Conservation (phyloP, 2,888 invertebrate genomes). For the Phortica magna region DNA sequence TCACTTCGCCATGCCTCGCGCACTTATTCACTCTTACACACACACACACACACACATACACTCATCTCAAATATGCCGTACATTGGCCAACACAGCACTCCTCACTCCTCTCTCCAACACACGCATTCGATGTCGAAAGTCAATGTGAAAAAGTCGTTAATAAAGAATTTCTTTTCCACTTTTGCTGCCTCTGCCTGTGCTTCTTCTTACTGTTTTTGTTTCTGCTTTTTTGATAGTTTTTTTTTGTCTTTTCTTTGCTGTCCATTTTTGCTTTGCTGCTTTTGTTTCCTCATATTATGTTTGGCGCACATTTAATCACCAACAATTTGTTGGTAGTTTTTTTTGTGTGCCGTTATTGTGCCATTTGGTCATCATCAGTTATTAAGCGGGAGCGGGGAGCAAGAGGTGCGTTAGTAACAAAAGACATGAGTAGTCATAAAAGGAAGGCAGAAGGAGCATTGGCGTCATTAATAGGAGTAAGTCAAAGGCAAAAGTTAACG, state of each 20-base stretch:
- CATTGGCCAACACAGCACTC: too few relatives aligned
- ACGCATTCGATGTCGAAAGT: slow-evolving; percentile 1
- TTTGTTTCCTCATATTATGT: neutral
- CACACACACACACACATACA: too few relatives aligned
- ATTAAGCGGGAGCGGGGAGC: neutral
- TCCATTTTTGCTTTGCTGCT: neutral
- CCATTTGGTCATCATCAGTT: neutral
- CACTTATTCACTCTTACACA: too few relatives aligned
- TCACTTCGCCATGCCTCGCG: too few relatives aligned
- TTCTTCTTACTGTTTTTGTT: neutral
- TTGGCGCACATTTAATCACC: neutral
- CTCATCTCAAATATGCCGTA: too few relatives aligned
- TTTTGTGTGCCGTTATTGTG: neutral
- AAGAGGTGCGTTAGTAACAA: too few relatives aligned
- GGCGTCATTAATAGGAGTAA: neutral
- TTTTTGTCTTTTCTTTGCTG: neutral
- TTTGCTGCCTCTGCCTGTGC: neutral
- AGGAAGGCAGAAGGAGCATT: neutral
- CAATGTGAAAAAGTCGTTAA: slow-evolving; percentile 12
- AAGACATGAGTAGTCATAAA: too few relatives aligned
- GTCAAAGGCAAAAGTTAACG: too few relatives aligned
- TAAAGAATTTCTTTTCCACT: neutral
- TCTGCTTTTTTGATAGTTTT: neutral
- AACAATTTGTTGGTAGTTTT: slow-evolving; percentile 26
- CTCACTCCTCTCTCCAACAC: too few relatives aligned